Base-by-base conservation (phyloP, 2,888 invertebrate species). In the Ormyrus pomaceus region DNA sequence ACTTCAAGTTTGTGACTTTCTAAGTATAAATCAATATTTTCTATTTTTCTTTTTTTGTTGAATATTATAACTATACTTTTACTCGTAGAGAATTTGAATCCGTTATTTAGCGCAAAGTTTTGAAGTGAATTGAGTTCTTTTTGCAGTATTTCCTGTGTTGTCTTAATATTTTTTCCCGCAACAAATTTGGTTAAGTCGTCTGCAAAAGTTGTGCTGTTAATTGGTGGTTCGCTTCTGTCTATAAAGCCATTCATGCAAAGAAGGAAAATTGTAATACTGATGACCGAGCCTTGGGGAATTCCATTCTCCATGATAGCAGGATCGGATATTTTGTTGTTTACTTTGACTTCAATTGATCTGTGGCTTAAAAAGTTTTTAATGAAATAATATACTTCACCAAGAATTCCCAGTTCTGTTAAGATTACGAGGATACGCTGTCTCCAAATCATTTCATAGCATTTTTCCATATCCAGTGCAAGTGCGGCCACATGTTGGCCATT, bases 1-100 rank as follows among this genome's bases (percentile, higher is more conserved):
- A 19, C 13, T 19, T 65, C 19, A 19, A 82, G 5, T 59, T 19
- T 48, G 48, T 73, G 65, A 8, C 8, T 61, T 10, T 10, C 72
- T 13, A 70, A 6, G n/a, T n/a, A 59, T 59, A 59, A 7, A 0
- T 59, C n/a, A 8, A 59, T 55, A 10, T 55, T 55, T 55, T 62
- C 46, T 62, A 11, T 1, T 58, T 58, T 58, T 4, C 5, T n/a
- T n/a, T 58, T 58, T 13, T 58, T 58, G 19, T 13, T 58, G 19
- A 58, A 58, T 58, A 58, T n/a, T 58, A 58, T 58, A 13, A 7
- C 13, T 13, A n/a, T 13, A 58, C 58, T 58, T n/a, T 58, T 58
- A 11, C 13, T 58, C 13, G 13, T 58, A 19, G n/a, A 19, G 13
- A 58, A 58, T 58, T 58, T 19, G 7, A 58, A 58, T 13, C 58